These are phyloP conservation scores for Parazoanthus darwini DNA, from an alignment of 92 coral and sea anemone genomes.

Conservation along the genomic window DNA sequence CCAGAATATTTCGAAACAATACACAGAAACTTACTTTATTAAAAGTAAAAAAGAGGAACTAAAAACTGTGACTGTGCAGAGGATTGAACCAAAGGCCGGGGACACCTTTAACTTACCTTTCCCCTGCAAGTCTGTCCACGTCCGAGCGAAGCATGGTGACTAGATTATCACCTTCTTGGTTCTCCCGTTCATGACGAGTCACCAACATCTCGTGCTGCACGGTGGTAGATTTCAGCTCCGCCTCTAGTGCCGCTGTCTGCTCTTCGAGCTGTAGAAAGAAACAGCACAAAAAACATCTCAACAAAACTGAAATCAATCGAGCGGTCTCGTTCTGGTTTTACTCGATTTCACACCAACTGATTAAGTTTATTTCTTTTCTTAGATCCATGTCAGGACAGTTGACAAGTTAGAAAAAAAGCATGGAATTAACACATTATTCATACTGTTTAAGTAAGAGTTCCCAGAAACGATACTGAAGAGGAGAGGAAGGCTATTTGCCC, in stretches of 20 bases:
- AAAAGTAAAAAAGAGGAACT: no score
- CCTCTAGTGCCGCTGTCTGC: slow-evolving; percentile 66
- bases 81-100: background rate
- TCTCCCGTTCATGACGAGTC: slow-evolving; percentile 87
- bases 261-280: slow-evolving; percentile 66
- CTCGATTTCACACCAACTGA: no score
- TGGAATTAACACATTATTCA: no score
- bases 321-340: background rate
- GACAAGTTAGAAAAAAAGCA: no score
- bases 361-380: no score
- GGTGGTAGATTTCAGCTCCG: slow-evolving; percentile 67
- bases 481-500: no score
- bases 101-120: slow-evolving; percentile 63
- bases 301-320: background rate
- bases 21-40: no score
- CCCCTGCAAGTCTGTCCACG: slow-evolving; percentile 81
- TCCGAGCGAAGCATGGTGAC: slow-evolving; percentile 90
- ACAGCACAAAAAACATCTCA: background rate
- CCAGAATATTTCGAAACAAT: no score
- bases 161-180: slow-evolving; percentile 83
- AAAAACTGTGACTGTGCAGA: background rate
- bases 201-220: slow-evolving; percentile 74
- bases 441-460: no score
- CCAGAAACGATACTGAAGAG: no score
- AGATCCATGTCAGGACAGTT: no score